phyloP scores from a whole-genome alignment of 2,797 vertebrate species.

The Kryptolebias ocellatus region DNA sequence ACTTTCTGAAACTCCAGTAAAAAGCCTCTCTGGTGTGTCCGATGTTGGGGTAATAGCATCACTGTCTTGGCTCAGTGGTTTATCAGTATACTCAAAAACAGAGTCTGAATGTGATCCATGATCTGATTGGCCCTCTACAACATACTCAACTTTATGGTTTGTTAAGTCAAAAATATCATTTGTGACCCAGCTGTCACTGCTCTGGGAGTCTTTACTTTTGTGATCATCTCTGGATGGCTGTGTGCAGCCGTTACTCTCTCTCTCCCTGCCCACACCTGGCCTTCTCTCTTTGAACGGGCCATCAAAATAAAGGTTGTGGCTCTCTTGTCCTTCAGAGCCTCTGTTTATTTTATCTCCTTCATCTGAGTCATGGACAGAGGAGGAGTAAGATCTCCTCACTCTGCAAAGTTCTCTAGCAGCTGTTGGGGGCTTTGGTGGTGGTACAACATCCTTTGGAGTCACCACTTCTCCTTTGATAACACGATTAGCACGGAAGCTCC shows the following conservation, averaged over 20 bases:
- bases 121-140: slow-evolving; percentile 72
- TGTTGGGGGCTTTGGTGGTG: slow-evolving; percentile 50
- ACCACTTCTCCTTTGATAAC: slow-evolving; percentile 70
- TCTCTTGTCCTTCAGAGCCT: slow-evolving; percentile 55
- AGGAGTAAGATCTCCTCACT: slow-evolving; percentile 60
- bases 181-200: slow-evolving; percentile 27
- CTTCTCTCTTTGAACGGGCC: slow-evolving; percentile 75
- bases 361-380: slow-evolving; percentile 67
- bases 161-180: slow-evolving; percentile 38
- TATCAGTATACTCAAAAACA: slow-evolving; percentile 76
- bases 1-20: slow-evolving; percentile 37
- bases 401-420: slow-evolving; percentile 49
- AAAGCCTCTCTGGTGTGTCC: slow-evolving; percentile 49
- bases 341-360: slow-evolving; percentile 65
- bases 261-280: slow-evolving; percentile 81
- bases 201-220: slow-evolving; percentile 56
- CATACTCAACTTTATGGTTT: slow-evolving; percentile 43
- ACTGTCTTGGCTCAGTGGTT: slow-evolving; percentile 65
- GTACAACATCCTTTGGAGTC: slow-evolving; percentile 53
- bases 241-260: slow-evolving; percentile 65
- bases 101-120: slow-evolving; percentile 76
- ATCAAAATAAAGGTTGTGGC: slow-evolving; percentile 59
- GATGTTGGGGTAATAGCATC: slow-evolving; percentile 61
- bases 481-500: slow-evolving; percentile 67
- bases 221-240: slow-evolving; percentile 54